Base-by-base conservation (phyloP, 2,113 vertebrate species). In the Galemys pyrenaicus region DNA sequence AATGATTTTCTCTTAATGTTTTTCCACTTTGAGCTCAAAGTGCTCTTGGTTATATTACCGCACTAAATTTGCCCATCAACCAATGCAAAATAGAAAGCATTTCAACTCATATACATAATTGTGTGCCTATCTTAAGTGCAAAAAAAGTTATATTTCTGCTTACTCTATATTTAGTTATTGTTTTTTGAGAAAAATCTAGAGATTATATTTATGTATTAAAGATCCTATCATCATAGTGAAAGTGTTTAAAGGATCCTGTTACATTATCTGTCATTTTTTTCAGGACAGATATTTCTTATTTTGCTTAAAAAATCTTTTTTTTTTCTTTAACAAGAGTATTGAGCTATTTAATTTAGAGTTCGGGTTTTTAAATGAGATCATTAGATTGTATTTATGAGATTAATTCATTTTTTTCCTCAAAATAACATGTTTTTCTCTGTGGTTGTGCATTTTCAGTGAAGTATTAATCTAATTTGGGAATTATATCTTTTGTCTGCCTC, bases 341-440 rank as follows among this genome's bases (percentile, higher is more conserved):
- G 49, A 73, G 51, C 51, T 78, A 9, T 75, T 94, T n/a, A 65
- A 20, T 37, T 90, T 91, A 35, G 28, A 95, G 39, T 67, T 15
- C 15, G 86, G 32, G 74, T 96, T 70, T 91, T 54, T 95, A 91
- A 92, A 83, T 62, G 51, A 92, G 51, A 85, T 94, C 64, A 71
- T 4, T 83, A 67, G 28, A 32, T 56, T 77, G 9, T 56, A 77
- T 70, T 96, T 86, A 41, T 11, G 49, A 30, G 51, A 73, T 30
- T 94, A 92, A 92, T 90, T 90, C 13, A 37, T 89, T 41, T 94
- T n/a, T 94, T 93, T 95, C 37, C 88, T 35, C 84, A 90, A 94
- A 94, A 94, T 44, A 91, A 49, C 86, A 24, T 2, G 67, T 6
- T 64, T 94, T 94, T 68, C 64, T 91, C 13, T 51, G 11, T 60